Evolutionary conservation across 2,888 invertebrate genomes (phyloP).

Genomic region (Creontiades dilutus): DNA sequence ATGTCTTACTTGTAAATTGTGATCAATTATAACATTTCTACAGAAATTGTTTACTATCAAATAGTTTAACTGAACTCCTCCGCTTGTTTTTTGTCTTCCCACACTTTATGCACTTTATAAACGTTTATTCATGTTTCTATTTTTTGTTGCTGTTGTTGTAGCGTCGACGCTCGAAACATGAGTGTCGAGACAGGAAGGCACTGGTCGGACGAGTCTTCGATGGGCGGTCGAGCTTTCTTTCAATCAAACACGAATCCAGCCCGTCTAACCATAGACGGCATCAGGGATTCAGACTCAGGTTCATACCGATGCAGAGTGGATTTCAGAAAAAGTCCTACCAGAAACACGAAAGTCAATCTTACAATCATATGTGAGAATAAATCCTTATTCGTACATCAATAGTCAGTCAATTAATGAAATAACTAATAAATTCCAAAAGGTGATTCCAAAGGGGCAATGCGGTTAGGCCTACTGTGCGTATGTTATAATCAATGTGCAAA

Average conservation of each 20-base stretch:
- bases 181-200: slow-evolving; percentile 85
- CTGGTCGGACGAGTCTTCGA: slow-evolving; percentile 88
- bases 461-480: too few relatives aligned
- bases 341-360: slow-evolving; percentile 80
- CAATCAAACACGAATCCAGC: slow-evolving; percentile 87
- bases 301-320: slow-evolving; percentile 93
- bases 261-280: slow-evolving; percentile 86
- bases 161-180: slow-evolving; percentile 87
- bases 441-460: too few relatives aligned
- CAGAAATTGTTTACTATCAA: too few relatives aligned
- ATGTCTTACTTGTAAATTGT: too few relatives aligned
- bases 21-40: too few relatives aligned
- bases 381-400: not conserved
- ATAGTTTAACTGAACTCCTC: not conserved
- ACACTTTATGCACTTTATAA: too few relatives aligned
- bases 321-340: slow-evolving; percentile 80
- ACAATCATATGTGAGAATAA: slow-evolving; percentile 76
- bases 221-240: slow-evolving; percentile 89
- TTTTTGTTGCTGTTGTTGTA: too few relatives aligned
- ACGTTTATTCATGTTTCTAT: not conserved
- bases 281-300: slow-evolving; percentile 87
- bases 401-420: too few relatives aligned
- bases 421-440: too few relatives aligned
- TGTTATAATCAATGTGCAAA: too few relatives aligned
- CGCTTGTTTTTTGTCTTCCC: not conserved